phyloP scores from a whole-genome alignment of 2,888 invertebrate species.

The Ernsta delagoae region DNA sequence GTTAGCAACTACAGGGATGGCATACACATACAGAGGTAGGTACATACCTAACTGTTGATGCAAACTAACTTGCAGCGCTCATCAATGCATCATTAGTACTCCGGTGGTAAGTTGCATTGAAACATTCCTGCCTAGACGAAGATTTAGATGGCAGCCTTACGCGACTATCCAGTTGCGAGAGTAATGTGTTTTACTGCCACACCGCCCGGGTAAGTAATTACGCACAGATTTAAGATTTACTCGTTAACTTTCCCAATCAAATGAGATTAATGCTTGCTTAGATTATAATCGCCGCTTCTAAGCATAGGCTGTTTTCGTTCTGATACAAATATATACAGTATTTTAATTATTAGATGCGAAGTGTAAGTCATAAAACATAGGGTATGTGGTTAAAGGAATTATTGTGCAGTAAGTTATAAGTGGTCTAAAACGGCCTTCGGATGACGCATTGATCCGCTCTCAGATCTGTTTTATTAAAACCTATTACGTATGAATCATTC shows the following conservation, averaged over 20 bases:
- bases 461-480: slow-evolving; percentile 36
- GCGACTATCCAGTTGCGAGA: slow-evolving; percentile 36
- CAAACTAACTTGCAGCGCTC: slow-evolving; percentile 1
- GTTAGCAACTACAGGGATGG: background rate
- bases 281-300: slow-evolving; percentile 46
- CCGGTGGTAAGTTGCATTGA: slow-evolving; percentile 27
- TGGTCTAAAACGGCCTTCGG: slow-evolving; percentile 53
- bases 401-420: slow-evolving; percentile 54
- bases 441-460: slow-evolving; percentile 40
- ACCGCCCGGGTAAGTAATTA: slow-evolving; percentile 42
- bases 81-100: slow-evolving; percentile 23
- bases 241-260: slow-evolving; percentile 48
- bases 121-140: slow-evolving; percentile 32
- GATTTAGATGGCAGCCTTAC: slow-evolving; percentile 31
- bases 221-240: slow-evolving; percentile 45
- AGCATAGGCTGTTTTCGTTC: slow-evolving; percentile 40
- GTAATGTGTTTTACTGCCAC: slow-evolving; percentile 40
- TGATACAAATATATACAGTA: slow-evolving; percentile 41
- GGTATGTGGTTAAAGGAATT: slow-evolving; percentile 55
- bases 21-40: no score
- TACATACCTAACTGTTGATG: slow-evolving; percentile 13
- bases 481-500: slow-evolving; percentile 35
- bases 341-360: slow-evolving; percentile 63
- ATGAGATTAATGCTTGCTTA: slow-evolving; percentile 47
- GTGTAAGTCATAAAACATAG: slow-evolving; percentile 57